phyloP scores from a whole-genome alignment of 2,113 vertebrate genomes.

The Kobus ellipsiprymnus region DNA sequence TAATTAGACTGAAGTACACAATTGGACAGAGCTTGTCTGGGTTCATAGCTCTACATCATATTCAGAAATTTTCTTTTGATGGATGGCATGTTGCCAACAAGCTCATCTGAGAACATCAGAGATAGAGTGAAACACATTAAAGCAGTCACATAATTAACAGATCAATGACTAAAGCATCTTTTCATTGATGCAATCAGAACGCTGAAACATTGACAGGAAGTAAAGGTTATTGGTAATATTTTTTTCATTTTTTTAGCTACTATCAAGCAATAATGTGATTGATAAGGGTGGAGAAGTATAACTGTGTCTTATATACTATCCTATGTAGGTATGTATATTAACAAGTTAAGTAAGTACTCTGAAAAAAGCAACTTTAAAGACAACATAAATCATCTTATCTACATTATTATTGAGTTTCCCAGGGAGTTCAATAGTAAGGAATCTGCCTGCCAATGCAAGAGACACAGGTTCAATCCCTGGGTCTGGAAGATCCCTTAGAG shows the following conservation, averaged over 20 bases:
- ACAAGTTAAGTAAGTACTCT: not conserved
- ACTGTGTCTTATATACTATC: not conserved
- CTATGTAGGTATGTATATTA: not conserved
- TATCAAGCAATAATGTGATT: not conserved
- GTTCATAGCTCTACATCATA: not conserved
- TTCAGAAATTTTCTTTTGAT: not conserved
- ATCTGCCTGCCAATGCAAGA: not conserved
- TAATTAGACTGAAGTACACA: not conserved
- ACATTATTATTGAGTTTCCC: not conserved
- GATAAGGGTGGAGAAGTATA: not conserved
- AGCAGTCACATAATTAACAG: not conserved
- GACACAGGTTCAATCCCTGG: not conserved
- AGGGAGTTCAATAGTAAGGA: not conserved
- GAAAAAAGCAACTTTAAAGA: not conserved
- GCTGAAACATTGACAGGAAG: not conserved
- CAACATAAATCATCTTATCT: not conserved
- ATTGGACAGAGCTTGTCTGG: not conserved
- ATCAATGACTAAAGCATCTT: slow-evolving; percentile 14
- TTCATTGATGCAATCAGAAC: not conserved
- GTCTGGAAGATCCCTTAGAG: not conserved
- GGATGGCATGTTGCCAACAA: not conserved
- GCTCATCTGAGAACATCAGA: not conserved
- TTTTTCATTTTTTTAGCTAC: not conserved
- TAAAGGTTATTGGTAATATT: not conserved
- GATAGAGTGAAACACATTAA: not conserved